phyloP scores from a whole-genome alignment of 2,113 vertebrate species.

The Elachura formosa region DNA sequence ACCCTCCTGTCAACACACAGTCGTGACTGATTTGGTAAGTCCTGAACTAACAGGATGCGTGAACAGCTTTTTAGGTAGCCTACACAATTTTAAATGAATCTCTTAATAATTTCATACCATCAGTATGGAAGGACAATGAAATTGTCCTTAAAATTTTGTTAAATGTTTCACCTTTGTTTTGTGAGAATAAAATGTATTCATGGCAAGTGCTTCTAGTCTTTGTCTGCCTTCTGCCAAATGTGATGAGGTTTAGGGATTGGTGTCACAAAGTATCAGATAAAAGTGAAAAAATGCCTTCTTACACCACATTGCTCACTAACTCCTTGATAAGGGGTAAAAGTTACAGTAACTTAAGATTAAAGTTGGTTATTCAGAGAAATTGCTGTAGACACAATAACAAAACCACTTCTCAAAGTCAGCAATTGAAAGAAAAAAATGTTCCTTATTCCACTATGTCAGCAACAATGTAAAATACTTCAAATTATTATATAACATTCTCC shows the following conservation, averaged over 20 bases:
- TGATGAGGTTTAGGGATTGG: background rate
- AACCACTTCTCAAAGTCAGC: background rate
- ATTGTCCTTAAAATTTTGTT: background rate
- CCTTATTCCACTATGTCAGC: background rate
- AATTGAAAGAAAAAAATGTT: background rate
- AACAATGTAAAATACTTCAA: background rate
- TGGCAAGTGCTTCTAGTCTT: background rate
- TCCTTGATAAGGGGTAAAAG: background rate
- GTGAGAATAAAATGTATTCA: background rate
- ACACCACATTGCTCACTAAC: background rate
- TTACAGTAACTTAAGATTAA: background rate
- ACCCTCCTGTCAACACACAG: accelerated
- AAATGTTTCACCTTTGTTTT: background rate
- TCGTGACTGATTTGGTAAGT: background rate
- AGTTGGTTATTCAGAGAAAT: background rate
- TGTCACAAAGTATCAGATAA: background rate
- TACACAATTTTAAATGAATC: background rate
- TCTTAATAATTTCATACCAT: background rate
- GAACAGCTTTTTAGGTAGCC: background rate
- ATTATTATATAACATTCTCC: background rate
- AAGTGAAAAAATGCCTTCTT: background rate
- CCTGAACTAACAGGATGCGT: background rate
- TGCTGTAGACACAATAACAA: background rate
- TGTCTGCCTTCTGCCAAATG: background rate
- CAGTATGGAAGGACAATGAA: too few relatives aligned